Conservation (phyloP, 2,797 vertebrate genomes). For the Poecilia wingei region DNA sequence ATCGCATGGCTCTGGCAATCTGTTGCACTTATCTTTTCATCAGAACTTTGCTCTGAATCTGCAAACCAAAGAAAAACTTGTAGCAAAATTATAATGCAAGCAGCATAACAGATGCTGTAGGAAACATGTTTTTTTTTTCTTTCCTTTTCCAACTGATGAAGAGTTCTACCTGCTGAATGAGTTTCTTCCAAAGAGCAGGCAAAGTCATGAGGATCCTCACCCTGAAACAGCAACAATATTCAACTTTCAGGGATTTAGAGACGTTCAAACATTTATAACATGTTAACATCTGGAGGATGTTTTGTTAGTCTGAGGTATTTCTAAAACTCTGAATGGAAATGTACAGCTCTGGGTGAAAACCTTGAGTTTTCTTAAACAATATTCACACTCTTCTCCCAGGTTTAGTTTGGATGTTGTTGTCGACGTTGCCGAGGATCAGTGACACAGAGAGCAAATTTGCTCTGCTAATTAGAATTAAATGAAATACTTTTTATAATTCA, state of each 20-base stretch:
- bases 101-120: not conserved
- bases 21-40: not conserved
- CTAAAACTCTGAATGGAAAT: not conserved
- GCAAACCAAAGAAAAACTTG: not conserved
- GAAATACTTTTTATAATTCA: not conserved
- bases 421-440: not conserved
- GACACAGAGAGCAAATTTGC: not conserved
- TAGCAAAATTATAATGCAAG: not conserved
- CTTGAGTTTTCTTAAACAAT: not conserved
- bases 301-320: not conserved
- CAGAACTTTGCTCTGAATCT: slow-evolving; percentile 16
- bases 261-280: not conserved
- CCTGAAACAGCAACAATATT: slow-evolving; percentile 35
- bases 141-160: not conserved
- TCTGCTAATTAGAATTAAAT: not conserved
- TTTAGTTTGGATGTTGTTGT: not conserved
- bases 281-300: not conserved
- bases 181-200: slow-evolving; percentile 9
- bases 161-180: slow-evolving; percentile 38
- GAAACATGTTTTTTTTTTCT: not conserved
- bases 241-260: not conserved
- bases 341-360: not conserved
- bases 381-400: not conserved
- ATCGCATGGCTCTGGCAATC: not conserved
- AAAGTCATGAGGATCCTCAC: not conserved